These are phyloP conservation scores for Philopedon plagiatum DNA, from an alignment of 2,888 invertebrate species.

Conservation along the genomic window DNA sequence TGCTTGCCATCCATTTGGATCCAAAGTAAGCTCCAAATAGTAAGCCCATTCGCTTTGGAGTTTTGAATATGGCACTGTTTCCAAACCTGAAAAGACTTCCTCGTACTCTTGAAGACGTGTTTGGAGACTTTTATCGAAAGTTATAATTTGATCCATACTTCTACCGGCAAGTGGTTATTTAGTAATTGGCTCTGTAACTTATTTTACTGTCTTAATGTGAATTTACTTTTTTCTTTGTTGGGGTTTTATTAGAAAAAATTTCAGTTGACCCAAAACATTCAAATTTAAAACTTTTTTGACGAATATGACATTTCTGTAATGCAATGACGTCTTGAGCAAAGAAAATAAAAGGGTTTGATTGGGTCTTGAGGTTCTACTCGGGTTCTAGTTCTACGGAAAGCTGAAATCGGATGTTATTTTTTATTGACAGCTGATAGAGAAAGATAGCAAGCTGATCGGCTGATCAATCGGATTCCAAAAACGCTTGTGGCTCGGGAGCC, in stretches of 20 bases:
- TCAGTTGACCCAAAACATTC: background rate
- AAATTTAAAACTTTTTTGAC: background rate
- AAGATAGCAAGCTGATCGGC: too few species aligned
- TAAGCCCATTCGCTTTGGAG: conserved; percentile 73
- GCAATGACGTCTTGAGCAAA: too few species aligned
- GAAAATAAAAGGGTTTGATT: too few species aligned
- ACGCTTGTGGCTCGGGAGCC: too few species aligned
- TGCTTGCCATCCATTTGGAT: conserved; percentile 79
- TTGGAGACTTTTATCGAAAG: conserved; percentile 73
- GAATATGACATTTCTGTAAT: too few species aligned
- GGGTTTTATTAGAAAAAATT: background rate
- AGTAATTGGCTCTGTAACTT: too few species aligned
- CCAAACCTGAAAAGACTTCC: conserved; percentile 69
- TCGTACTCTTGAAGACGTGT: conserved; percentile 72
- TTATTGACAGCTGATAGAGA: too few species aligned
- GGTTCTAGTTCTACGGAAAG: too few species aligned
- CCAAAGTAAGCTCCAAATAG: conserved; percentile 74
- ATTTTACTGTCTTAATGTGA: background rate
- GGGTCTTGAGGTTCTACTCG: too few species aligned
- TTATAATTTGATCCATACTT: conserved; percentile 72
- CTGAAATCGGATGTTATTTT: too few species aligned
- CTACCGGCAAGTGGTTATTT: background rate
- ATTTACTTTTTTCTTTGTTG: background rate
- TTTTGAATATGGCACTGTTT: conserved; percentile 69
- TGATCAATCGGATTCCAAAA: too few species aligned